Base-by-base conservation (phyloP, 2,797 vertebrate genomes). In the Eremophila alpestris region DNA sequence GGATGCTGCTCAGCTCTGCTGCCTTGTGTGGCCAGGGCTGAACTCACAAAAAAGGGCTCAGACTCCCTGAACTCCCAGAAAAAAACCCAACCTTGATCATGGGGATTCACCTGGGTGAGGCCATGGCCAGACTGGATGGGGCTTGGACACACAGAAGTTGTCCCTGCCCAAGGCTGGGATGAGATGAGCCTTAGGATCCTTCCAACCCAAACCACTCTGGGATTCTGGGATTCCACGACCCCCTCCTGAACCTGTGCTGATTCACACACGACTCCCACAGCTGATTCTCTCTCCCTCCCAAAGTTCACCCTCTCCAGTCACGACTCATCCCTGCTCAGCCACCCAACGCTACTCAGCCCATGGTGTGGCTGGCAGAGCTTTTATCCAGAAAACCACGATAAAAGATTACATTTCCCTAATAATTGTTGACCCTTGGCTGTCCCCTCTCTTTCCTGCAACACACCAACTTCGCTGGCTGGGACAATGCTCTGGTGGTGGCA, bases 21-120 rank as follows among this genome's bases (percentile, higher is more conserved):
- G 56, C 68, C 64, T 45, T 14, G 22, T 0, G 1, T 9, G 51
- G 64, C 36, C 5, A 1, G 52, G 0, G 4, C 51, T 32, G 14
- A 73, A 41, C 22, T 55, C 48, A 18, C 64, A 17, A 17, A 56
- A 83, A 63, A 51, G 9, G 24, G 43, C 52, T 65, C 60, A 29
- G 40, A 9, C 11, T 67, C n/a, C 27, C 40, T 58, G 12, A 90
- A 43, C 11, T 46, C 30, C 12, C 49, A 49, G 41, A 19, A 77
- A 59, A 41, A 76, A 45, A 24, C 9, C 65, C 54, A 69, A 3
- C 14, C 13, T 51, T 9, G 8, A 49, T 17, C 41, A 4, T 1
- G 0, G 20, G 20, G 48, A 79, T 82, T n/a, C 55, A 48, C 32
- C 52, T 4, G 4, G 46, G 22, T 34, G 27, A 78, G 46, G 59